Base-by-base conservation (phyloP, 37 sponge, comb jelly and placozoan species). In the Cliona cf. orientalis region DNA sequence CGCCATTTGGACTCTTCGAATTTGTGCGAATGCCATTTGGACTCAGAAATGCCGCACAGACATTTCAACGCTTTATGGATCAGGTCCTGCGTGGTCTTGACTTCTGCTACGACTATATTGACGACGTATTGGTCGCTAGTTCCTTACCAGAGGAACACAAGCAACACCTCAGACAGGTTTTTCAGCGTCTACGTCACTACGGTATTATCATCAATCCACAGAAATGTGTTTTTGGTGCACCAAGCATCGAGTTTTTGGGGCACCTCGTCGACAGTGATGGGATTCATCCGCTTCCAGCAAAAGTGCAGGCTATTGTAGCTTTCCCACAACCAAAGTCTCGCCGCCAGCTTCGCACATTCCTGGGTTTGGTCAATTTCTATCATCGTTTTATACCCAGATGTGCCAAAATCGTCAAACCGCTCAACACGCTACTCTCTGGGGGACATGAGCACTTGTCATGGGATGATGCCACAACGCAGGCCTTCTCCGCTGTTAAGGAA, bases 1-100 rank as follows among this genome's bases (percentile, higher is more conserved):
- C 91, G 29, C 82, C 87, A 6, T 91, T 91, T 72, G 91, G 87
- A 17, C 74, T 77, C n/a, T 82, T 76, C 71, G 89, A 88, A 35
- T 88, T 81, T 53, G 36, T 82, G 12, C 41, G 34, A 32, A 41
- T 61, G 42, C 89, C 83, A 17, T 81, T 81, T 69, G 88, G 82
- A n/a, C 76, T 87, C 28, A 44, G 61, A 35, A 88, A 69, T 41
- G 79, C 79, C 3, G 71, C 75, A 40, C 79, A 82, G 53, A 77
- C 82, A 12, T 87, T 87, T 37, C 82, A 87, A 36, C 49, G 81
- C 5, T 87, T 87, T 39, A 87, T 87, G 71, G 83, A 89, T 46
- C 78, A 89, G 57, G 84, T 89, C 17, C 79, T 89, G 40, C 78
- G 74, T 53, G 89, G 84, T 29, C 41, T 82, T 28, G 76, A 53